phyloP scores from a whole-genome alignment of 2,797 vertebrate species.

The Fistularia tabacaria region DNA sequence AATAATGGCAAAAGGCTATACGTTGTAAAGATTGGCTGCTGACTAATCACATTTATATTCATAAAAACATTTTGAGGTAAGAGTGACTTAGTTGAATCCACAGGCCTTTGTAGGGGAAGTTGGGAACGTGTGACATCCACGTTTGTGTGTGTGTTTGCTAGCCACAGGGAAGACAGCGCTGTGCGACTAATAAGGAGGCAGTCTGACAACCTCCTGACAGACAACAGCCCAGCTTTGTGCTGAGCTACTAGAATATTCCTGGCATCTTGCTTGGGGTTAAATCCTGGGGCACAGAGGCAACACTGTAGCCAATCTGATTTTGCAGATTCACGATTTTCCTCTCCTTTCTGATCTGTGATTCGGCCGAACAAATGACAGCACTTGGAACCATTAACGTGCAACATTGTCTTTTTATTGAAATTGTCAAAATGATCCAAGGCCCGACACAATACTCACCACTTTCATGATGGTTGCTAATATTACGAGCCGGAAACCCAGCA shows the following conservation, averaged over 20 bases:
- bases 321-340: constrained; percentile 32
- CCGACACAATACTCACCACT: constrained; percentile 40
- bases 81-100: too few relatives aligned
- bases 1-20: too few relatives aligned
- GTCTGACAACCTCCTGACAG: constrained; percentile 60
- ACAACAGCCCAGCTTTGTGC: constrained; percentile 55
- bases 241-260: constrained; percentile 58
- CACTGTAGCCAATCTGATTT: constrained; percentile 34
- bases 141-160: constrained; percentile 22
- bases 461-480: constrained; percentile 47
- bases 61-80: too few relatives aligned
- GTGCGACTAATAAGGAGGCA: constrained; percentile 57
- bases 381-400: constrained; percentile 36
- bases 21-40: too few relatives aligned
- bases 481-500: constrained; percentile 99
- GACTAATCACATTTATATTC: too few relatives aligned
- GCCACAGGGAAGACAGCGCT: constrained; percentile 32
- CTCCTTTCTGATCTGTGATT: constrained; percentile 21
- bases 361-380: constrained; percentile 47
- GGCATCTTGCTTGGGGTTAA: constrained; percentile 57
- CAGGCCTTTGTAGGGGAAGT: background rate
- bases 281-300: constrained; percentile 40
- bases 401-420: constrained; percentile 60
- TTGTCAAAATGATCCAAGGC: constrained; percentile 28
- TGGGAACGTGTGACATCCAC: too few relatives aligned